Evolutionary conservation across 2,797 vertebrate genomes (phyloP), one percentile per base, ranked within the genome.

Genomic region (Eptatretus atami): DNA sequence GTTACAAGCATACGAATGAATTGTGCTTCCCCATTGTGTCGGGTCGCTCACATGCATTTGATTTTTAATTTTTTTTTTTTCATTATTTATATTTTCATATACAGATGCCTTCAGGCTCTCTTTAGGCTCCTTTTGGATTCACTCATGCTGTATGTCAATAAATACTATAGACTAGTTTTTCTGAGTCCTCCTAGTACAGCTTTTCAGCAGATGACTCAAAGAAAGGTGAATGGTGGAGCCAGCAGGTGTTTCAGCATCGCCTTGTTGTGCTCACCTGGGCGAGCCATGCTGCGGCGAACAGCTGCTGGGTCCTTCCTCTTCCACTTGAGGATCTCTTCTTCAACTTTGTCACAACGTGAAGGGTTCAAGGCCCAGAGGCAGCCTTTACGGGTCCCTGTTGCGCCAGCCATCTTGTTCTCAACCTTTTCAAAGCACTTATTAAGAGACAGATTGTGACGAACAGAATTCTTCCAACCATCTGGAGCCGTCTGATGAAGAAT

Each of bases 401-500:
- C 84, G 3, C 14, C 55, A 6, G 14, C 55, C 55, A 60, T 60
- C 69, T 88, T 93, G 73, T 86, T 92, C 70, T 96, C 90, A 5
- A 95, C 82, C 69, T 98, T 98, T 73, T 94, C 83, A 13, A 98
- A 98, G 72, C 90, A 95, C 69, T 98, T 98, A 75, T 96, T 96
- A 71, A 96, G 72, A 19, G 92, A 98, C 4, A 98, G 78, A 66
- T 98, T 98, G 78, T 98, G 92, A 64, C 92, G 82, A 54, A 98
- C 90, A 0, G 92, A 98, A 76, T 98, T 98, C 76, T 98, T 98
- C 92, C 92, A 98, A 53, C 92, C 92, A n/a, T 98, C 90, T 2
- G 90, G 92, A 13, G 92, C 90, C 8, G 86, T 94, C 92, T 98
- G 71, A 66, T 44, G 31, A 44, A 44, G 31, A 44, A 44, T 44